These are phyloP conservation scores for Drymodes brunneopygia DNA, from an alignment of 2,113 vertebrate species.

Conservation along the genomic window DNA sequence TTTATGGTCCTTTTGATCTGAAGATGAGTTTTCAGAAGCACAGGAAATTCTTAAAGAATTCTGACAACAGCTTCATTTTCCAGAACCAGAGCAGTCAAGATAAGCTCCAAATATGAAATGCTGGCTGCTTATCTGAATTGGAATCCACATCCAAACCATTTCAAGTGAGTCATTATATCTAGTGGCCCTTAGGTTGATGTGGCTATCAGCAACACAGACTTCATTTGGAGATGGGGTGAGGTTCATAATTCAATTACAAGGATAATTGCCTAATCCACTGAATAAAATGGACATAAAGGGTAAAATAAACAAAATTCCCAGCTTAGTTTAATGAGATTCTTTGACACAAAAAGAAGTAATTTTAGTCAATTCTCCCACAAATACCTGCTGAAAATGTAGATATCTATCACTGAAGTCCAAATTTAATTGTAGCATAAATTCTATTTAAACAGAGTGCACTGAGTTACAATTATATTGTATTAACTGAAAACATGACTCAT, in stretches of 20 bases:
- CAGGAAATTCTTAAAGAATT: background rate
- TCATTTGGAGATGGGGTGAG: background rate
- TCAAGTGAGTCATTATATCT: background rate
- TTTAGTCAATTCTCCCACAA: background rate
- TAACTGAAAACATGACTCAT: background rate
- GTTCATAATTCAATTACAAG: conserved; percentile 44
- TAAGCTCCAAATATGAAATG: conserved; percentile 22
- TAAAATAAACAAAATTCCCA: conserved; percentile 15
- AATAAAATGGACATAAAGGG: background rate
- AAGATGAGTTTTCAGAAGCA: background rate
- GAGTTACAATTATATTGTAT: background rate
- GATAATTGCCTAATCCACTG: background rate
- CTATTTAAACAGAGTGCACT: background rate
- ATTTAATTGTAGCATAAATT: background rate
- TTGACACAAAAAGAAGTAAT: background rate
- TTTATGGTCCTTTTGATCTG: background rate
- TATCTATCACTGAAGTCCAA: background rate
- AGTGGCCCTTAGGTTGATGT: background rate
- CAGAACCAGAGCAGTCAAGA: background rate
- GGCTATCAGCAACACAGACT: background rate
- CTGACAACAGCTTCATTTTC: background rate
- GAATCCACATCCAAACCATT: conserved; percentile 17
- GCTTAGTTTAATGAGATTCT: background rate
- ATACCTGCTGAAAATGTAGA: background rate
- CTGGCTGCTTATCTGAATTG: conserved; percentile 29